These are phyloP conservation scores for Anguilla pacifica DNA, from an alignment of 2,797 vertebrate species.

Conservation along the genomic window DNA sequence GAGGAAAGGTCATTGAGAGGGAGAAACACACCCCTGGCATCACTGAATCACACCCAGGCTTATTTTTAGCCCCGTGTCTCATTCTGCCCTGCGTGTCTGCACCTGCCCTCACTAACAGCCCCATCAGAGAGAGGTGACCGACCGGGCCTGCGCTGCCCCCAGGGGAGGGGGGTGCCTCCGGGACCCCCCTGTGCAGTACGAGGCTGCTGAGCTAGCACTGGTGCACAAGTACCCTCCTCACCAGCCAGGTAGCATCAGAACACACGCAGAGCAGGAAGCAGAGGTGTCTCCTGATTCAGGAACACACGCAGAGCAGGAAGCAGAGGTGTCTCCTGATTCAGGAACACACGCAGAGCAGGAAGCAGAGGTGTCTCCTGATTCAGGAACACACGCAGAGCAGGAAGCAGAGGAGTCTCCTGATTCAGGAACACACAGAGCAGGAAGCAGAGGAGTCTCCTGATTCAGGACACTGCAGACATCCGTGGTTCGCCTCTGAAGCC, in stretches of 20 bases:
- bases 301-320: too few relatives aligned
- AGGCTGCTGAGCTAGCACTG: neutral
- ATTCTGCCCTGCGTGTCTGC: neutral
- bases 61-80: slow-evolving; percentile 48
- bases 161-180: neutral
- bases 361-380: too few relatives aligned
- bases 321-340: too few relatives aligned
- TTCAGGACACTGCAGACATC: too few relatives aligned
- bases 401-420: too few relatives aligned
- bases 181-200: neutral
- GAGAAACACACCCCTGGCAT: slow-evolving; percentile 46
- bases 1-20: slow-evolving; percentile 30
- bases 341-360: too few relatives aligned
- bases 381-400: too few relatives aligned
- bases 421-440: too few relatives aligned
- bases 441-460: too few relatives aligned
- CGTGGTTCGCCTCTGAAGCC: too few relatives aligned
- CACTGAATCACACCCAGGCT: slow-evolving; percentile 39
- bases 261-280: neutral
- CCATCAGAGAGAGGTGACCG: neutral
- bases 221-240: neutral
- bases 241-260: neutral
- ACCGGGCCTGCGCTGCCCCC: neutral
- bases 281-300: too few relatives aligned
- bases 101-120: neutral